These are phyloP conservation scores for Candidula unifasciata DNA, from an alignment of 2,888 invertebrate genomes.

Conservation along the genomic window DNA sequence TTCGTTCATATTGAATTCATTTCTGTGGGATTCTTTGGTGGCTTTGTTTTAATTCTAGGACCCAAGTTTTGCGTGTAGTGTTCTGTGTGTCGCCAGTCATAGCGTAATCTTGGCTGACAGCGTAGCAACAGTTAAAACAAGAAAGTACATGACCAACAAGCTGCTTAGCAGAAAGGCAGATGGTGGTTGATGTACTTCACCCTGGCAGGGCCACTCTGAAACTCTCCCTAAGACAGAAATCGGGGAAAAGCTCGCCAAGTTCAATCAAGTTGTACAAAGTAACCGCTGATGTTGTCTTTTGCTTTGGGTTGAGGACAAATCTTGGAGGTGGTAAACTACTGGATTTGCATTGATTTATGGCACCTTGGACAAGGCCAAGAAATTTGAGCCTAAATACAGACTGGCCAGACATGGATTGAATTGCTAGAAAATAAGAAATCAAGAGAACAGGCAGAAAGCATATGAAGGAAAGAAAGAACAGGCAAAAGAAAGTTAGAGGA, in stretches of 20 bases:
- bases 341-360: constrained; percentile 99
- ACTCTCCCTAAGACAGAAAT: too few species aligned
- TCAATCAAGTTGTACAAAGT: constrained; percentile 78
- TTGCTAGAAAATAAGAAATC: constrained; percentile 93
- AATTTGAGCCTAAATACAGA: constrained; percentile 99
- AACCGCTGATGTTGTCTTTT: constrained; percentile 96
- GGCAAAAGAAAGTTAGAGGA: constrained; percentile 99
- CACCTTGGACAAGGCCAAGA: constrained; percentile 96
- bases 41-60: too few species aligned
- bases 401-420: constrained; percentile 91
- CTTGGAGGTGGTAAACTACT: constrained; percentile 98
- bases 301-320: constrained; percentile 98
- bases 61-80: too few species aligned
- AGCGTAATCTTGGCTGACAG: constrained; percentile 79
- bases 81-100: too few species aligned
- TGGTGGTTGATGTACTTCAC: constrained; percentile 83
- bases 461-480: constrained; percentile 99
- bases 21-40: too few species aligned
- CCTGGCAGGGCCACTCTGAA: too few species aligned
- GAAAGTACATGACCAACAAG: constrained; percentile 99
- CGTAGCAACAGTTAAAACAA: constrained; percentile 95
- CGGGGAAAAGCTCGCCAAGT: too few species aligned
- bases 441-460: constrained; percentile 95
- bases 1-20: too few species aligned
- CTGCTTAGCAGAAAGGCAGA: constrained; percentile 98